Evolutionary conservation across 2,888 invertebrate species (phyloP).

Genomic region (Dione vanillae): DNA sequence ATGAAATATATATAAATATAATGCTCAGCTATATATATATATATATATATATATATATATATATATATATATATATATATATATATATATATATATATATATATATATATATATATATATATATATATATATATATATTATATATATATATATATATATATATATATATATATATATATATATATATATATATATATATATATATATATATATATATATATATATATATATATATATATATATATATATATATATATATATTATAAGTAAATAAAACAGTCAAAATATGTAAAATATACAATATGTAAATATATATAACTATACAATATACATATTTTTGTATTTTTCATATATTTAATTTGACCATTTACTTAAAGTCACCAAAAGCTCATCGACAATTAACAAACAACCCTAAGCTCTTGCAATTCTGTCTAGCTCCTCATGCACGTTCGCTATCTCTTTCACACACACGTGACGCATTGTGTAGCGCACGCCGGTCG

Average conservation of each 20-base stretch:
- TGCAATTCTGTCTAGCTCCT: constrained; percentile 60
- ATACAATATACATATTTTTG: not conserved
- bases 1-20: too few relatives aligned
- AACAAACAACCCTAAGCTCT: constrained; percentile 44
- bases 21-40: too few relatives aligned
- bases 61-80: not conserved
- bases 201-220: not conserved
- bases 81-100: too few relatives aligned
- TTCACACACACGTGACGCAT: constrained; percentile 54
- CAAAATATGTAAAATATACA: too few relatives aligned
- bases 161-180: too few relatives aligned
- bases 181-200: not conserved
- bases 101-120: too few relatives aligned
- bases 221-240: too few relatives aligned
- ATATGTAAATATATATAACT: too few relatives aligned
- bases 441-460: constrained; percentile 45
- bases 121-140: not conserved
- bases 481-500: constrained; percentile 42
- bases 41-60: not conserved
- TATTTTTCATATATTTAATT: too few relatives aligned
- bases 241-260: not conserved
- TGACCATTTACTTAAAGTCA: too few relatives aligned
- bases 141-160: too few relatives aligned
- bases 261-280: too few relatives aligned
- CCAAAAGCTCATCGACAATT: constrained; percentile 7